phyloP scores from a whole-genome alignment of 2,888 invertebrate species.

The Lithosia quadra region DNA sequence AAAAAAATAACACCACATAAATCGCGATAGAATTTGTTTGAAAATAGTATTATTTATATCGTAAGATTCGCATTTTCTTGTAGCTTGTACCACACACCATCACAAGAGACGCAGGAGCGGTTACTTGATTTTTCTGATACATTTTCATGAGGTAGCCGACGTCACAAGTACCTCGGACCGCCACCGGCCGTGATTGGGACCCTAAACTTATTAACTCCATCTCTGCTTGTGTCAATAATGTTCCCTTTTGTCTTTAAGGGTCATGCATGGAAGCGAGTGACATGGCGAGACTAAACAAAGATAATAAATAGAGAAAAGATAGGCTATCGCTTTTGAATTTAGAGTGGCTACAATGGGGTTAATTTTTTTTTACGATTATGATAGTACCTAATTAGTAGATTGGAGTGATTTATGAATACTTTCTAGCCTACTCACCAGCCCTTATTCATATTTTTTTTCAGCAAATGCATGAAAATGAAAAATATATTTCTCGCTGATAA shows the following conservation, averaged over 20 bases:
- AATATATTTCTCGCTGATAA: too few relatives aligned
- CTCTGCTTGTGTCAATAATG: conserved; percentile 51
- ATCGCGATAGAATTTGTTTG: too few relatives aligned
- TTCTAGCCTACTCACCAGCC: too few relatives aligned
- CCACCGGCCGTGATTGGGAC: conserved; percentile 67
- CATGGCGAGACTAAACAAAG: not conserved
- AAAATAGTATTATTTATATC: too few relatives aligned
- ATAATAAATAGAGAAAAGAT: not conserved
- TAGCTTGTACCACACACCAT: conserved; percentile 60
- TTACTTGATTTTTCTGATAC: conserved; percentile 86
- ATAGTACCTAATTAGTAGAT: too few relatives aligned
- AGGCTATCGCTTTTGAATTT: not conserved
- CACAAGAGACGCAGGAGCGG: conserved; percentile 65
- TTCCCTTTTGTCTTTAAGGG: conserved; percentile 29
- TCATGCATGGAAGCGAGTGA: conserved; percentile 19
- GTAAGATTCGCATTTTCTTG: conserved; percentile 20
- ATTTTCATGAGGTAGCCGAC: conserved; percentile 80
- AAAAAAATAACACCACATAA: too few relatives aligned
- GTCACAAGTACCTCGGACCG: conserved; percentile 63
- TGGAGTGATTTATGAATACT: not conserved
- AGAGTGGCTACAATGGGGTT: not conserved
- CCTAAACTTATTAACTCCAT: conserved; percentile 76
- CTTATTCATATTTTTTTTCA: too few relatives aligned
- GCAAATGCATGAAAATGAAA: too few relatives aligned
- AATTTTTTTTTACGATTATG: not conserved